These are phyloP conservation scores for Drosophila gunungcola DNA, from an alignment of 1,140 invertebrate species.

Conservation along the genomic window DNA sequence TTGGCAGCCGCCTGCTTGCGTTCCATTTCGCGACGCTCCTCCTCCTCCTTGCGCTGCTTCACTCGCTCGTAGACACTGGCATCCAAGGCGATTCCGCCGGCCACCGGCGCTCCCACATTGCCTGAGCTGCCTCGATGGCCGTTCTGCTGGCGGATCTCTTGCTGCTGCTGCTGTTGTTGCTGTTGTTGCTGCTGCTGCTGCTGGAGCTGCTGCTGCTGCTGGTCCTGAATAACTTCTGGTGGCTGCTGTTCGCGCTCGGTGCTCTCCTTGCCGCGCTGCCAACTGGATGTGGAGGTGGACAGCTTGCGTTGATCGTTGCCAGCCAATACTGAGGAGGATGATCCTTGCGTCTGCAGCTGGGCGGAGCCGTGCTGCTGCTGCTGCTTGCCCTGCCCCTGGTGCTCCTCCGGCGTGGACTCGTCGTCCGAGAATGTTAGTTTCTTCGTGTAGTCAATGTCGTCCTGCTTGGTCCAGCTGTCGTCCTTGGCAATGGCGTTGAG, in stretches of 20 bases:
- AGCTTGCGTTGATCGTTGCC: slow-evolving; percentile 57
- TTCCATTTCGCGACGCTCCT: slow-evolving; percentile 89
- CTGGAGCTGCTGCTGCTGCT: slow-evolving; percentile 30
- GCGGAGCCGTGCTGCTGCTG: slow-evolving; percentile 10
- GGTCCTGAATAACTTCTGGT: slow-evolving; percentile 46
- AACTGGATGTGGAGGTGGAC: slow-evolving; percentile 42
- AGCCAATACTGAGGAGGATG: slow-evolving; percentile 45
- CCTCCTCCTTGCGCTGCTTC: slow-evolving; percentile 89
- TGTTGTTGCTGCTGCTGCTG: slow-evolving; percentile 40
- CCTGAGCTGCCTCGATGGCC: slow-evolving; percentile 75
- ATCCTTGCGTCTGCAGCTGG: slow-evolving; percentile 30
- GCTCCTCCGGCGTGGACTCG: slow-evolving; percentile 87
- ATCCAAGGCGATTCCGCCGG: slow-evolving; percentile 72
- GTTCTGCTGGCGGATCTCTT: slow-evolving; percentile 76
- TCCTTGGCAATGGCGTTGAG: slow-evolving; percentile 96
- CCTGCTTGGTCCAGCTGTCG: slow-evolving; percentile 95
- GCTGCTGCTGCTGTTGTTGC: slow-evolving; percentile 29
- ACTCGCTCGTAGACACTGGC: slow-evolving; percentile 87
- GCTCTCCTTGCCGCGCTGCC: slow-evolving; percentile 74
- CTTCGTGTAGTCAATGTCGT: slow-evolving; percentile 98
- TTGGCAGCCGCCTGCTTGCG: slow-evolving; percentile 87
- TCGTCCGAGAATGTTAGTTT: slow-evolving; percentile 97
- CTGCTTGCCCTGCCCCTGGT: slow-evolving; percentile 46
- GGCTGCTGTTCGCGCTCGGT: slow-evolving; percentile 83
- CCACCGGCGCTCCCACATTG: slow-evolving; percentile 45